Evolutionary conservation across 2,113 vertebrate species (phyloP).

Genomic region (Rynchops niger): DNA sequence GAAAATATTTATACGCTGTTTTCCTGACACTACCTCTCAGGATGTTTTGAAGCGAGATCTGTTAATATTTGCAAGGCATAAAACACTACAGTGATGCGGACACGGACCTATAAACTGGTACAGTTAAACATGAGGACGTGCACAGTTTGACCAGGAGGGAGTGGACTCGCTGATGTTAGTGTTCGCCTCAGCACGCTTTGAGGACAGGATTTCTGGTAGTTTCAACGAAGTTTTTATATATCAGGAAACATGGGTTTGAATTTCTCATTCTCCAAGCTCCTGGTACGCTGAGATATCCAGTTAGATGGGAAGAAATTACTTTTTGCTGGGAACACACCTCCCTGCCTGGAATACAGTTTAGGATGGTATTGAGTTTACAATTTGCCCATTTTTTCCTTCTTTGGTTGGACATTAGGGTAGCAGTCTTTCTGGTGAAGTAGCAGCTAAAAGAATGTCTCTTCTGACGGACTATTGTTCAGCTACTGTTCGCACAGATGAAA

Average conservation of each 20-base stretch:
- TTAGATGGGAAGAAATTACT: neutral
- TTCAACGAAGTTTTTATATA: neutral
- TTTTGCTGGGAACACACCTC: neutral
- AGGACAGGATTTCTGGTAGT: neutral
- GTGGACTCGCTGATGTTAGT: rapidly evolving
- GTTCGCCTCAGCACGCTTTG: neutral
- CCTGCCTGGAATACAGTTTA: neutral
- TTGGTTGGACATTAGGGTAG: neutral
- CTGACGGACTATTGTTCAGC: neutral
- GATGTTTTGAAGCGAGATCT: neutral
- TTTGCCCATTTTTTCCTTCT: neutral
- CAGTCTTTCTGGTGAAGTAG: neutral
- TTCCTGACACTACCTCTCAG: conserved; percentile 31
- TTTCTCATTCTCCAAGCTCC: neutral
- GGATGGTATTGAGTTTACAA: neutral
- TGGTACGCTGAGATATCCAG: neutral
- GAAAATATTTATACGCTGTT: conserved; percentile 37
- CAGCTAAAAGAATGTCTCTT: neutral
- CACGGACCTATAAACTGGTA: neutral
- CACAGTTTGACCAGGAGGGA: neutral
- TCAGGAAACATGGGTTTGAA: neutral
- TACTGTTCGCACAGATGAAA: neutral
- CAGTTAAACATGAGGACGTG: neutral
- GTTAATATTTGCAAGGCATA: neutral
- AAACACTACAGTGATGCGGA: neutral